Percentiles rank a stretch among this genome's conserved stretches.
Conservation (phyloP, 2,797 vertebrate species). For the Enteromius paludinosus region DNA sequence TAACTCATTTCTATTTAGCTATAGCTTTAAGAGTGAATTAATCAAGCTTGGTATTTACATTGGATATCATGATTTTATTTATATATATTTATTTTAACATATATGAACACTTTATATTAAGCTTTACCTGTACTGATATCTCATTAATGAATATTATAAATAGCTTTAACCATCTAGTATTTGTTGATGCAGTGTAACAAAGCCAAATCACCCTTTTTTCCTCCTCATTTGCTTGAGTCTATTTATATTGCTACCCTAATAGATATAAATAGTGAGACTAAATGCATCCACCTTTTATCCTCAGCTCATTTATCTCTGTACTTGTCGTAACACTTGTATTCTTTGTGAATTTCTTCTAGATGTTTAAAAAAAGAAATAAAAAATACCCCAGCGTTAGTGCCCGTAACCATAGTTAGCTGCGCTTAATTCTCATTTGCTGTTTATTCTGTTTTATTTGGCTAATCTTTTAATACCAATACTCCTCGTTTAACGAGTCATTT, state of each 20-base stretch:
- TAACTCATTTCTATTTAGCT: not conserved
- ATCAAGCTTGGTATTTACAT: not conserved
- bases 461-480: constrained; percentile 34
- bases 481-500: constrained; percentile 29
- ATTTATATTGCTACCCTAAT: constrained; percentile 21
- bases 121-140: not conserved
- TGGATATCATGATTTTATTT: not conserved
- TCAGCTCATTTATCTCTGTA: constrained; percentile 13
- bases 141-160: not conserved
- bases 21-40: not conserved
- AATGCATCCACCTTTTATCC: constrained; percentile 4
- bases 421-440: constrained; percentile 17
- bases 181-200: not conserved
- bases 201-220: constrained; percentile 12
- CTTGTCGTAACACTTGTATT: not conserved
- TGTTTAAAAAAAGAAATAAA: not conserved
- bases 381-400: not conserved
- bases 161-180: not conserved
- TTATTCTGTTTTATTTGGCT: constrained; percentile 31
- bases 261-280: constrained; percentile 15
- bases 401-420: not conserved
- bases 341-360: not conserved
- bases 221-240: not conserved
- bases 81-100: not conserved
- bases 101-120: not conserved